Conservation (phyloP, 2,888 invertebrate species). For the Thalpophila matura region DNA sequence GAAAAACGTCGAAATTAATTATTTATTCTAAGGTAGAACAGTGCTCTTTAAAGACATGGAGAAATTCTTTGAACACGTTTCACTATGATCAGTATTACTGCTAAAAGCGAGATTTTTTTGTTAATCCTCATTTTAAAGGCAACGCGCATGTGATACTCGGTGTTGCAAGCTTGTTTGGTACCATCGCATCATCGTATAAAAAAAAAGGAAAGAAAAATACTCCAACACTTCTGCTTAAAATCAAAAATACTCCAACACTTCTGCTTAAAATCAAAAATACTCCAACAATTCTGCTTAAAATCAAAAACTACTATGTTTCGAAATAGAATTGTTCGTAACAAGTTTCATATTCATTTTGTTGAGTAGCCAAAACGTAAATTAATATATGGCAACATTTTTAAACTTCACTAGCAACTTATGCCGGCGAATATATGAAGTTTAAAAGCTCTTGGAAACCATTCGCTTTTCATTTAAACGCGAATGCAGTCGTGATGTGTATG, state of each 20-base stretch:
- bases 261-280: neutral
- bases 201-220: too few relatives aligned
- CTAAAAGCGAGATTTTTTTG: too few relatives aligned
- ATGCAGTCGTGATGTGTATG: conserved; percentile 34
- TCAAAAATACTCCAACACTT: neutral
- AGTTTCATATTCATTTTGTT: conserved; percentile 21
- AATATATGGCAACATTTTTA: conserved; percentile 54
- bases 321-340: conserved; percentile 26
- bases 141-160: too few relatives aligned
- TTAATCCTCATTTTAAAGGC: too few relatives aligned
- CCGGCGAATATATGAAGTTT: conserved; percentile 42
- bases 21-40: too few relatives aligned
- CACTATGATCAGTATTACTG: too few relatives aligned
- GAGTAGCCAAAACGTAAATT: conserved; percentile 53
- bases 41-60: too few relatives aligned
- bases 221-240: neutral
- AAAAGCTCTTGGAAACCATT: conserved; percentile 59
- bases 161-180: too few relatives aligned
- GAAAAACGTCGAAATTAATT: too few relatives aligned
- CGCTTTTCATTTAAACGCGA: conserved; percentile 49
- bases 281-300: conserved; percentile 7
- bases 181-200: too few relatives aligned
- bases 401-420: conserved; percentile 48
- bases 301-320: conserved; percentile 19
- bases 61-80: too few relatives aligned